These are phyloP conservation scores for Gastracanthus pulcherrimus DNA, from an alignment of 2,888 invertebrate genomes.

Conservation along the genomic window DNA sequence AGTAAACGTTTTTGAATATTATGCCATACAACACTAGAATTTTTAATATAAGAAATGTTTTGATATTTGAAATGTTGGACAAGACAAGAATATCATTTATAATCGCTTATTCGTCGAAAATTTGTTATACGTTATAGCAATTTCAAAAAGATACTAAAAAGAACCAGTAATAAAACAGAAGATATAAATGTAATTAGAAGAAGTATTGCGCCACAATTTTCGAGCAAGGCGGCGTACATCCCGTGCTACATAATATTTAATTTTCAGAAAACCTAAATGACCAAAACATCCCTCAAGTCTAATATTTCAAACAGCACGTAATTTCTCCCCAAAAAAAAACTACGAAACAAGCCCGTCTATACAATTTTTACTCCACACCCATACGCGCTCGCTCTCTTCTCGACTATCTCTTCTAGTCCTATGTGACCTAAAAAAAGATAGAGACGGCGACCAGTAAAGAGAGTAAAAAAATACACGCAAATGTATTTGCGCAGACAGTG, in stretches of 20 bases:
- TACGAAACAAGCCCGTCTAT: neutral
- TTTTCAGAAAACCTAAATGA: neutral
- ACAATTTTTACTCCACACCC: conserved; percentile 1
- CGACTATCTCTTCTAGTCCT: no score
- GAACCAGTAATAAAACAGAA: neutral
- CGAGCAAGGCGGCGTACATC: neutral
- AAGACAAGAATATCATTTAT: no score
- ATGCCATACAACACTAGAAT: no score
- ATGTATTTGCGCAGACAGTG: neutral
- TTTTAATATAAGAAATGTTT: no score
- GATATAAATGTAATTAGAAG: neutral
- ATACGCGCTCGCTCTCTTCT: neutral
- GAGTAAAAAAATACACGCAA: neutral
- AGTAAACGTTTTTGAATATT: no score
- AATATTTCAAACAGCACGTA: conserved; percentile 1
- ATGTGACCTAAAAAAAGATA: conserved; percentile 6
- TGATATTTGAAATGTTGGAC: no score
- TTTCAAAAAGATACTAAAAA: neutral
- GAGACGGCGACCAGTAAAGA: no score
- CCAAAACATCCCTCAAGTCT: conserved; percentile 22
- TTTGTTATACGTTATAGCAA: no score
- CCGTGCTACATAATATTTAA: neutral
- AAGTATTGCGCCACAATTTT: neutral
- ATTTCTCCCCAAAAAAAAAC: conserved; percentile 18
- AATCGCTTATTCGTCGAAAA: no score